A percentile compares a stretch with the other conserved stretches of the same genome.
Conservation (phyloP, 92 coral and sea anemone genomes). For the Palythoa grandis region DNA sequence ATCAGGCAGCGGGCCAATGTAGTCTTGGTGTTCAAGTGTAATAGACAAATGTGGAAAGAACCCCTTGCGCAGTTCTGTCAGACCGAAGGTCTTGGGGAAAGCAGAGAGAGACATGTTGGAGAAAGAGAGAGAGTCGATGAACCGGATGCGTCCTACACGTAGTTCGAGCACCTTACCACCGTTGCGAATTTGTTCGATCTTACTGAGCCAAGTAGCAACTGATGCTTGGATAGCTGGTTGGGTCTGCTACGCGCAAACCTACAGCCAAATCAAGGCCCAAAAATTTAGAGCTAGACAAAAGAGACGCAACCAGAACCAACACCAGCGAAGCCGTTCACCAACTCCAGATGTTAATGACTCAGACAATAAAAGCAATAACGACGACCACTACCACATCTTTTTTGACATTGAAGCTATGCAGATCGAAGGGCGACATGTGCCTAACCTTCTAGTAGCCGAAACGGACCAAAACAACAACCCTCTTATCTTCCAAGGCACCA, state of each 20-base stretch:
- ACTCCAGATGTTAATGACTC: background rate
- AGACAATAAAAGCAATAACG: background rate
- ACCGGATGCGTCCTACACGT: conserved; percentile 18
- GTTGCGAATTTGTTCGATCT: conserved; percentile 31
- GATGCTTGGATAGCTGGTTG: too few relatives aligned
- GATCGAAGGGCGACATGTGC: background rate
- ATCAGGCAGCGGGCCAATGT: conserved; percentile 12
- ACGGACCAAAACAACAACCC: background rate
- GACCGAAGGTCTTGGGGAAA: conserved; percentile 32
- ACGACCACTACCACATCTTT: background rate
- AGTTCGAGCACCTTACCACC: conserved; percentile 29
- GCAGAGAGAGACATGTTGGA: conserved; percentile 8
- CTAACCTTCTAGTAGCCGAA: background rate
- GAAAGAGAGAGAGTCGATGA: background rate
- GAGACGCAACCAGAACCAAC: background rate
- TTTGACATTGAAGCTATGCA: background rate
- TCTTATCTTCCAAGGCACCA: conserved; percentile 2
- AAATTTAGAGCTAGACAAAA: background rate
- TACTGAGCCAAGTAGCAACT: conserved; percentile 10
- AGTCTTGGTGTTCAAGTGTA: background rate
- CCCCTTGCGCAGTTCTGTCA: background rate
- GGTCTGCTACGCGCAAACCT: background rate
- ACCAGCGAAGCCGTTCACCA: background rate
- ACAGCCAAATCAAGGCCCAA: too few relatives aligned
- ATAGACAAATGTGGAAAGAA: background rate